Base-by-base conservation (phyloP, 2,113 vertebrate species). In the Oreotrochilus melanogaster region DNA sequence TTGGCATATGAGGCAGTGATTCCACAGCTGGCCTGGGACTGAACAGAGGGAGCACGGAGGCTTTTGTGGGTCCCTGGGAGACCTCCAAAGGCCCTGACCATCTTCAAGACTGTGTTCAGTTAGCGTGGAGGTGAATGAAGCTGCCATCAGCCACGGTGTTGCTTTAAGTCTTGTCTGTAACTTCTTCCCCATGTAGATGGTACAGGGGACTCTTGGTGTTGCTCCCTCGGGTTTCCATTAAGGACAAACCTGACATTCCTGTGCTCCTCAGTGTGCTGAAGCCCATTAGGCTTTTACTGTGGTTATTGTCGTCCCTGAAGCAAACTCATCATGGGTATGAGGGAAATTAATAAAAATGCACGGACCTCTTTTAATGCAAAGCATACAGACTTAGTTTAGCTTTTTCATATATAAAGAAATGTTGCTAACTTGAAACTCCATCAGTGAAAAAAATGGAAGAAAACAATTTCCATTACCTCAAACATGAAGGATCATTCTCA, bases 391-490 rank as follows among this genome's bases (percentile, higher is more conserved):
- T 84, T 35, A 89, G 72, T 92, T 74, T 48, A 95, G 14, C 58
- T 82, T 89, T 91, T 79, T 73, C 33, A 2, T 53, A 14, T 42
- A 43, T 65, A 70, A 90, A 78, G 45, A 45, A 3, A 1, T n/a
- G 16, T 86, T 82, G 57, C 19, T 85, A 62, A 61, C 71, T 73
- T 92, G 86, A 87, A 87, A 45, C 14, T 5, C 2, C 47, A 28
- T 72, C 58, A 56, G 50, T 58, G 81, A 69, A 88, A 89, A 94
- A 76, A 30, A 1, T 23, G 64, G 79, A 87, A 43, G 43, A 91
- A 65, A 75, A 57, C 35, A 53, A 42, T 82, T 91, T 81, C 43
- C 53, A 19, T 79, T 86, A 75, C 75, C 66, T 88, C 27, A 73
- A 58, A 35, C 53, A 47, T 62, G 71, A 92, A 82, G 33, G 66